Percentiles rank a stretch among this genome's conserved stretches.
Conservation (phyloP, 2,113 vertebrate species). For the Leptobrachium ailaonicum region DNA sequence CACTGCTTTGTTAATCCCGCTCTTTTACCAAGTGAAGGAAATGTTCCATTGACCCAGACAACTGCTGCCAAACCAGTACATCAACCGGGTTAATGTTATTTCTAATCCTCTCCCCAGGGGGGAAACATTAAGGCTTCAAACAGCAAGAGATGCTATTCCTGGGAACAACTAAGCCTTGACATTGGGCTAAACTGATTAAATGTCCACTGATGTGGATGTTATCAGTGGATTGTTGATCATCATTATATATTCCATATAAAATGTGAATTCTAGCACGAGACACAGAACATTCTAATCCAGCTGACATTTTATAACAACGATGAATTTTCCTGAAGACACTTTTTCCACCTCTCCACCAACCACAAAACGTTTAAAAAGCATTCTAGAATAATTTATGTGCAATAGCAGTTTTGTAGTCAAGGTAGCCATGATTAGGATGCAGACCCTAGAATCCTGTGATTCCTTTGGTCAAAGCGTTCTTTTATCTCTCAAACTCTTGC, state of each 20-base stretch:
- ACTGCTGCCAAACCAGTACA: conserved; percentile 20
- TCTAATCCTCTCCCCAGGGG: conserved; percentile 28
- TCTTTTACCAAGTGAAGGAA: conserved; percentile 35
- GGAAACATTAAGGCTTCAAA: conserved; percentile 20
- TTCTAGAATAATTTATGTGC: too few relatives aligned
- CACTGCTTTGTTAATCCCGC: conserved; percentile 31
- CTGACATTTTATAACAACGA: too few relatives aligned
- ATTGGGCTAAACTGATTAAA: conserved; percentile 30
- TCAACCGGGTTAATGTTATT: conserved; percentile 41
- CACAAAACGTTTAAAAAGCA: too few relatives aligned
- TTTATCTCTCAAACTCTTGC: too few relatives aligned
- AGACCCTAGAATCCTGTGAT: too few relatives aligned
- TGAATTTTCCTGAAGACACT: too few relatives aligned
- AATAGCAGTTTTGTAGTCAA: too few relatives aligned
- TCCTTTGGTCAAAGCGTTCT: too few relatives aligned
- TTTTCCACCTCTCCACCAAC: too few relatives aligned
- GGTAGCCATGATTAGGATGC: too few relatives aligned
- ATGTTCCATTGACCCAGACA: conserved; percentile 44
- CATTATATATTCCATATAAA: neutral
- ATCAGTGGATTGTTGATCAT: neutral
- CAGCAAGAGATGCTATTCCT: conserved; percentile 19
- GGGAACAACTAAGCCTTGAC: conserved; percentile 2
- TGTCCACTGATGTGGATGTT: conserved; percentile 12
- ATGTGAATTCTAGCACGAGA: too few relatives aligned
- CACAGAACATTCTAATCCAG: too few relatives aligned